Conservation (phyloP, 92 coral and sea anemone genomes). For the Galaxea fascicularis region DNA sequence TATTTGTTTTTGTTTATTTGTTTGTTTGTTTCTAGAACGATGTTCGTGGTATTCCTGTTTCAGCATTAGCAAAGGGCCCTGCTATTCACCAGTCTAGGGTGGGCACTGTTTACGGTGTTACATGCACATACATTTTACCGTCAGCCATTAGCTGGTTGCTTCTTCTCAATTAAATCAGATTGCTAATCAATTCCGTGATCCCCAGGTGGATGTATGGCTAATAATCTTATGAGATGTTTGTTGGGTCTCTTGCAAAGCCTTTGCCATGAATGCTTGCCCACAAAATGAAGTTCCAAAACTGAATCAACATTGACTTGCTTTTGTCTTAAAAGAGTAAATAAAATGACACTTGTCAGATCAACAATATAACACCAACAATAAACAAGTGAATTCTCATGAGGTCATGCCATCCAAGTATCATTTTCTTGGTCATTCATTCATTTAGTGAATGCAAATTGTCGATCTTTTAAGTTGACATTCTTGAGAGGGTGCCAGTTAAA, state of each 20-base stretch:
- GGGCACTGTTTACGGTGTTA: constrained; percentile 68
- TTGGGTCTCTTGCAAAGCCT: background rate
- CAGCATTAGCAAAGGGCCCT: constrained; percentile 93
- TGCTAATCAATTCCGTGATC: constrained; percentile 28
- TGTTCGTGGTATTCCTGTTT: constrained; percentile 87
- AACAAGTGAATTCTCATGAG: too few relatives aligned
- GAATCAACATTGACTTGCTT: too few relatives aligned
- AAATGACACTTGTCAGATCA: too few relatives aligned
- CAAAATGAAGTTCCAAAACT: too few relatives aligned
- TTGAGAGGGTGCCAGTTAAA: background rate
- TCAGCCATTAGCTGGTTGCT: constrained; percentile 11
- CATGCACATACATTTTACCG: constrained; percentile 40
- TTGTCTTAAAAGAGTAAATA: too few relatives aligned
- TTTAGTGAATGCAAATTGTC: too few relatives aligned
- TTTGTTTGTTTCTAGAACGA: constrained; percentile 80
- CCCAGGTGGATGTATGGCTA: constrained; percentile 14
- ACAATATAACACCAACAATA: too few relatives aligned
- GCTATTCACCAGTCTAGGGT: constrained; percentile 86
- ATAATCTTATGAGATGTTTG: background rate
- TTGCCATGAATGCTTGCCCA: background rate
- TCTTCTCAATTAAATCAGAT: background rate
- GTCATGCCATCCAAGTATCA: too few relatives aligned
- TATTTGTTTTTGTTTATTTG: constrained; percentile 62
- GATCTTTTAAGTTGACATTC: background rate
- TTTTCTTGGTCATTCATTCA: too few relatives aligned